Base-by-base conservation (phyloP, 2,113 vertebrate species). In the Tetraodon nigroviridis region DNA sequence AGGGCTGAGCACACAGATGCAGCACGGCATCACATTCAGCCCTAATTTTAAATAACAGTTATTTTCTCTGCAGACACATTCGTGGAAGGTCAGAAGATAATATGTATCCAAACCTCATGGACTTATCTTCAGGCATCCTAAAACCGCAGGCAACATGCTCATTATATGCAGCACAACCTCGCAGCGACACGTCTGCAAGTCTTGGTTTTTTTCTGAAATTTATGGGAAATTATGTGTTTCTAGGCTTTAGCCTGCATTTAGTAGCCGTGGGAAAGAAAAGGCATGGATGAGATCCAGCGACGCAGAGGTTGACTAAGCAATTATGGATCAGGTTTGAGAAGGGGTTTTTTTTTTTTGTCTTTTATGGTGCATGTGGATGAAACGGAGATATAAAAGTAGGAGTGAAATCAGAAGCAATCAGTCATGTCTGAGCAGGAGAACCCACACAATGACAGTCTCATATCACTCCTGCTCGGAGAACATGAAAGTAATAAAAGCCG, bases 201-300 rank as follows among this genome's bases (percentile, higher is more conserved):
- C 55, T 64, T 24, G 40, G 49, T 65, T 67, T 48, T 12, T 12
- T 37, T 12, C 32, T 37, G 32, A 56, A 75, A 69, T 72, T 59
- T 51, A 67, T 20, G n/a, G 24, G 3, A 51, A 74, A 76, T 75
- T 80, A 80, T 66, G 59, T 53, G 50, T 67, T 76, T 71, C 14
- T 44, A 41, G 29, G 40, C 55, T 64, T 20, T 16, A 68, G n/a
- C 19, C 41, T 50, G 44, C 56, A 61, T 71, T 46, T 76, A 67
- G 55, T 5, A 49, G 49, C 58, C 59, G 61, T 73, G 68, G 60
- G 66, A 75, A 73, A 61, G 29, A 6, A 27, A 18, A 55, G 24
- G 55, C n/a, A 76, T 40, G 60, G 69, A 64, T 40, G 45, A 5
- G 41, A 58, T 52, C 47, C 40, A 15, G 41, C 57, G 19, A 60